Evolutionary conservation across 2,113 vertebrate species (phyloP).

Genomic region (human (Homo sapiens)): DNA sequence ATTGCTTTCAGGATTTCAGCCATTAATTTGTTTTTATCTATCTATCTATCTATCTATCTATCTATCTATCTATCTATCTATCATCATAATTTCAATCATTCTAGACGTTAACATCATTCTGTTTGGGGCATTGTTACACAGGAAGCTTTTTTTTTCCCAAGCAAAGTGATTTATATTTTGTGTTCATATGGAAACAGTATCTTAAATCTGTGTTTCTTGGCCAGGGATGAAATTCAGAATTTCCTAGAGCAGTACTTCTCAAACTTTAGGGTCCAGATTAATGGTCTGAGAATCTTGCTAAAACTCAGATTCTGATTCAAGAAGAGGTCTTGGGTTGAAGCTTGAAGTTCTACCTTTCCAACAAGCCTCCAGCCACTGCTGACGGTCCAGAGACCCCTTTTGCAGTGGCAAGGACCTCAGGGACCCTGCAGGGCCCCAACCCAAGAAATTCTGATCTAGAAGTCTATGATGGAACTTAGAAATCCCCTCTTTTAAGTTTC

Average conservation of each 20-base stretch:
- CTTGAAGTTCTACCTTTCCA: not conserved
- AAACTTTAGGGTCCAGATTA: not conserved
- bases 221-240: not conserved
- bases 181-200: not conserved
- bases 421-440: not conserved
- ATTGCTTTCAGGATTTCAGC: not conserved
- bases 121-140: not conserved
- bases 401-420: not conserved
- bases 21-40: not conserved
- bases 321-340: not conserved
- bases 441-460: not conserved
- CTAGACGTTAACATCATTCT: conserved; percentile 8
- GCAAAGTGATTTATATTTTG: not conserved
- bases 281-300: not conserved
- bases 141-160: not conserved
- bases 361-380: not conserved
- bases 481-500: not conserved
- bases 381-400: not conserved
- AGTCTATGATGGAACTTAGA: not conserved
- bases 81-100: not conserved
- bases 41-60: not conserved
- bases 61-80: not conserved
- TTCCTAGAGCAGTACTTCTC: not conserved
- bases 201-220: not conserved
- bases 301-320: not conserved